Base-by-base conservation (phyloP, 1,140 invertebrate genomes). In the Polypedilum vanderplanki region DNA sequence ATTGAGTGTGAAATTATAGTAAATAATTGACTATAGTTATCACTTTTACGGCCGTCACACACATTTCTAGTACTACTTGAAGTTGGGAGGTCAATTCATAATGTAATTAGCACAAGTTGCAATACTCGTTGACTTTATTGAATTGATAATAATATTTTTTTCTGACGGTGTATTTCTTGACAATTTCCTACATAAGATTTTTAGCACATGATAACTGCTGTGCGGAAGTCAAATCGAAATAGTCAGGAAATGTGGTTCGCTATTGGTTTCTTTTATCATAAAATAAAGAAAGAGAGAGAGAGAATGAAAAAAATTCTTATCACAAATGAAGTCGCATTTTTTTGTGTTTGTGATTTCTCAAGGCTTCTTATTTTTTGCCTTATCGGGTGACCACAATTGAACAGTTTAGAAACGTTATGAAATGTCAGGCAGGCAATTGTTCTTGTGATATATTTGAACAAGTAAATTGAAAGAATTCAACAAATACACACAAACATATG, bases 11-110 rank as follows among this genome's bases (percentile, higher is more conserved):
- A 57, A 57, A 57, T 57, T 15, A 57, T 46, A 8, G 41, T n/a
- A 33, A 33, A 33, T 33, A 33, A 33, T 33, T 33, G 24, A 33
- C 24, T 33, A 33, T 57, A 57, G 46, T 57, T 57, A 57, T 57
- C 46, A 57, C 46, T 57, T 57, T 57, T 15, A n/a, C 46, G 46
- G 46, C 24, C 24, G 24, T 33, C 24, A 33, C 46, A 57, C 46
- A 57, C 24, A 57, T 57, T 57, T 57, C 46, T 4, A 57, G 2
- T 15, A 46, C n/a, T n/a, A n/a, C 9, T 46, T 10, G 46, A 57
- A 57, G 46, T 57, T 57, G 10, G 46, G n/a, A 57, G 46, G 46
- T 57, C n/a, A 57, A 57, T 57, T 57, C 46, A n/a, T 57, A 57
- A 33, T 33, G 24, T 33, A 33, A 57, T 57, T 57, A 57, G 46